These are phyloP conservation scores for Zophobas morio DNA, from an alignment of 1,140 invertebrate genomes.

Conservation along the genomic window DNA sequence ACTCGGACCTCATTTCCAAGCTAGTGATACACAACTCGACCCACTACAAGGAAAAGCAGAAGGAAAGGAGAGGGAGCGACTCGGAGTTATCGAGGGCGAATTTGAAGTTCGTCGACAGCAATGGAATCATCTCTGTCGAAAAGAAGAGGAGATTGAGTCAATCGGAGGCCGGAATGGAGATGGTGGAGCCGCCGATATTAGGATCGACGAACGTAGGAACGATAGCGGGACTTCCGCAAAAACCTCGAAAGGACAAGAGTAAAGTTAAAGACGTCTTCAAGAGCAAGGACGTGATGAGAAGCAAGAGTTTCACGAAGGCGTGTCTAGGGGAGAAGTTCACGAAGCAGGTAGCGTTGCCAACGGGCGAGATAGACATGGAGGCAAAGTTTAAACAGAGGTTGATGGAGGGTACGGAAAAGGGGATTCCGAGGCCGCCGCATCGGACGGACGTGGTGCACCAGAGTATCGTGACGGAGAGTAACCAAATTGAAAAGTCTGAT, in stretches of 20 bases:
- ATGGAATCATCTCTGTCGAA: slow-evolving; percentile 69
- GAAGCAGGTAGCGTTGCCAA: slow-evolving; percentile 63
- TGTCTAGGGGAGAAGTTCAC: slow-evolving; percentile 66
- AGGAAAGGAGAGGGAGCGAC: slow-evolving; percentile 70
- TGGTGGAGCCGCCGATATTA: slow-evolving; percentile 67
- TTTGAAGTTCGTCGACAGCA: slow-evolving; percentile 68
- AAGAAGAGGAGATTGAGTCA: slow-evolving; percentile 72
- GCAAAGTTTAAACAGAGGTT: slow-evolving; percentile 76
- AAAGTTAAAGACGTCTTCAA: slow-evolving; percentile 64
- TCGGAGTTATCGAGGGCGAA: slow-evolving; percentile 64
- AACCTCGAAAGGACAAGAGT: slow-evolving; percentile 64
- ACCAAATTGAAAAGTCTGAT: slow-evolving; percentile 41
- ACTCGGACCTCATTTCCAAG: slow-evolving; percentile 52
- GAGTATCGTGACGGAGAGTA: slow-evolving; percentile 37
- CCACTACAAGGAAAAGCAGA: slow-evolving; percentile 65
- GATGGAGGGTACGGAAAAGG: slow-evolving; percentile 67
- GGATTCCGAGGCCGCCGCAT: slow-evolving; percentile 60
- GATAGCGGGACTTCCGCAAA: slow-evolving; percentile 67
- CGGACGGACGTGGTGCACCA: slow-evolving; percentile 57
- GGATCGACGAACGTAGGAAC: slow-evolving; percentile 78
- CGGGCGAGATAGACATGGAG: slow-evolving; percentile 70
- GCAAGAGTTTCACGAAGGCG: slow-evolving; percentile 71
- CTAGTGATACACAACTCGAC: slow-evolving; percentile 57
- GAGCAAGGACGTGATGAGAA: slow-evolving; percentile 69
- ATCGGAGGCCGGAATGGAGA: slow-evolving; percentile 58